A percentile compares a stretch with the other conserved stretches of the same genome.
phyloP scores from a whole-genome alignment of 2,797 vertebrate genomes.

The Tauraco hartlaubi region DNA sequence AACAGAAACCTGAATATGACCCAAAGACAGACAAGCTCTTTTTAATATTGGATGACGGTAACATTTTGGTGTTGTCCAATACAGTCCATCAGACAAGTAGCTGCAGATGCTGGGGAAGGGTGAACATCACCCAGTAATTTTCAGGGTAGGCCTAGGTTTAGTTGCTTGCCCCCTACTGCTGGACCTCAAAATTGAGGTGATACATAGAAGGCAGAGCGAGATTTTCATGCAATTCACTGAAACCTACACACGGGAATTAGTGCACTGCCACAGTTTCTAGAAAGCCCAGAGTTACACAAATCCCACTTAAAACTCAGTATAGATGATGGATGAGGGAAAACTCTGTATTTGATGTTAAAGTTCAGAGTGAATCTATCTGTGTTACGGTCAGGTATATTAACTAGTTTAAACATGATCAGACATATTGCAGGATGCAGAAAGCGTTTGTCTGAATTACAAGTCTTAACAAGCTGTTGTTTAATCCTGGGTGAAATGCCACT shows the following conservation, averaged over 20 bases:
- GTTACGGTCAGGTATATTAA: background rate
- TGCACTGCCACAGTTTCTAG: background rate
- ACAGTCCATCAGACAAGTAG: background rate
- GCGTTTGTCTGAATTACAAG: background rate
- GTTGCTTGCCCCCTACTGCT: background rate
- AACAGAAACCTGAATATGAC: background rate
- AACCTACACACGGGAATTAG: background rate
- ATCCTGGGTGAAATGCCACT: background rate
- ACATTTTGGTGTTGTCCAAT: background rate
- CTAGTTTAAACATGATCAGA: background rate
- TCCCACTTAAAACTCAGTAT: background rate
- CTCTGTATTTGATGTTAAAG: background rate
- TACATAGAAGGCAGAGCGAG: background rate
- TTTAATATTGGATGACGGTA: background rate
- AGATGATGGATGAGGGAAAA: background rate
- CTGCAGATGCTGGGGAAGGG: background rate
- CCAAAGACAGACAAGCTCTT: background rate
- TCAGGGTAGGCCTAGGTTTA: background rate
- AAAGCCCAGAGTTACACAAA: background rate
- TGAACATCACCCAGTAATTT: background rate
- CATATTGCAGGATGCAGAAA: background rate
- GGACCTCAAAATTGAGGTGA: background rate
- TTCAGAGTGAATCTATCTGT: background rate
- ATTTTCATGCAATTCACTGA: background rate
- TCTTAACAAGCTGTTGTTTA: background rate